Percentiles rank a stretch among this genome's conserved stretches.
Conservation (phyloP, 2,113 vertebrate species). For the Nanger granti region DNA sequence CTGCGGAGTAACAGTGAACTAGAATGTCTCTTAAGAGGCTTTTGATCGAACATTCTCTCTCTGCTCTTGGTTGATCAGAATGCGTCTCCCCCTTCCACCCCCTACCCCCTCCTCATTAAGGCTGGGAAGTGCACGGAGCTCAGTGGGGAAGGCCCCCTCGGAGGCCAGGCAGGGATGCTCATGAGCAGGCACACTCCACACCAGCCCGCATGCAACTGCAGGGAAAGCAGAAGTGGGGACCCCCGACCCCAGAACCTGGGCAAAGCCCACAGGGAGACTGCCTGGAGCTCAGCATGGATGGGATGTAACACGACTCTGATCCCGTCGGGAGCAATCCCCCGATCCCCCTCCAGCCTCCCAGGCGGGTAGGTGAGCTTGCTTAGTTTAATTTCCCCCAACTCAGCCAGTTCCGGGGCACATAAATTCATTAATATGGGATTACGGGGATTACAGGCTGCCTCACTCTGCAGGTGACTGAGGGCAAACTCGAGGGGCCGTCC, state of each 20-base stretch:
- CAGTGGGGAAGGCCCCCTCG: background rate
- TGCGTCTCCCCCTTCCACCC: background rate
- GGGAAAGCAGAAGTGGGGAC: background rate
- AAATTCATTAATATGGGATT: constrained; percentile 56
- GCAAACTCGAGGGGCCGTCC: background rate
- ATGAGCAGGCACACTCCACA: fast-evolving
- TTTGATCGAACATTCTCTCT: background rate
- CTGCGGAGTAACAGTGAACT: background rate
- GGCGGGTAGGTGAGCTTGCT: background rate
- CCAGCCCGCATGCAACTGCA: background rate
- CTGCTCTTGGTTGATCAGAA: background rate
- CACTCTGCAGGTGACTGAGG: background rate
- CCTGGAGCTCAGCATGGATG: background rate
- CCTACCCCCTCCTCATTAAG: background rate
- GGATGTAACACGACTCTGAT: background rate
- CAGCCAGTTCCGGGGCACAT: background rate
- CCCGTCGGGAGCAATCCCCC: background rate
- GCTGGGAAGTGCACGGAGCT: background rate
- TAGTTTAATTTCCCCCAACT: background rate
- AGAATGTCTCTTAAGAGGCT: background rate
- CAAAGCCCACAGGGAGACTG: background rate
- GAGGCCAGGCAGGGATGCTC: background rate
- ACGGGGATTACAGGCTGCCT: background rate
- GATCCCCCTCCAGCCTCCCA: background rate
- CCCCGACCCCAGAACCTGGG: too few species aligned